Evolutionary conservation across 1,140 invertebrate genomes (phyloP).

Genomic region (Leptinotarsa undecemlineata): DNA sequence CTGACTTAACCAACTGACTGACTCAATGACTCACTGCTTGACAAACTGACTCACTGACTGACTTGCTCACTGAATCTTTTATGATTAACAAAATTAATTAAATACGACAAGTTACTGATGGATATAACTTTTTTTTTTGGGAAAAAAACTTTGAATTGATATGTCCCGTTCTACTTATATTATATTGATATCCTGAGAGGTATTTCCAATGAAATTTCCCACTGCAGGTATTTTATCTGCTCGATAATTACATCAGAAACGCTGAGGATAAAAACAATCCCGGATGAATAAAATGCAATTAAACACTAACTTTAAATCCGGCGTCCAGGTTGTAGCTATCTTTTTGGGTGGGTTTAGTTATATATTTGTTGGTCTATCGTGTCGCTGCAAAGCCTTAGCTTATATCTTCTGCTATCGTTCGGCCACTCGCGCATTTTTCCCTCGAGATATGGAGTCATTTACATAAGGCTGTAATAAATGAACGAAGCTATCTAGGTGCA

Average conservation of each 20-base stretch:
- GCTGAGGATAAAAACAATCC: background rate
- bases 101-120: too few species aligned
- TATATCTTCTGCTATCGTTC: constrained; percentile 38
- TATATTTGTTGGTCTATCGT: constrained; percentile 42
- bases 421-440: constrained; percentile 45
- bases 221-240: background rate
- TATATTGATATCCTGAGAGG: too few species aligned
- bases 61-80: too few species aligned
- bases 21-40: too few species aligned
- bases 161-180: too few species aligned
- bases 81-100: too few species aligned
- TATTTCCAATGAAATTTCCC: too few species aligned
- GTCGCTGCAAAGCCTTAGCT: constrained; percentile 37
- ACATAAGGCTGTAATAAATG: constrained; percentile 50
- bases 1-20: too few species aligned
- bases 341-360: constrained; percentile 32
- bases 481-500: constrained; percentile 47
- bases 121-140: too few species aligned
- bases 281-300: constrained; percentile 3
- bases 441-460: constrained; percentile 43
- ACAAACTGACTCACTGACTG: too few species aligned
- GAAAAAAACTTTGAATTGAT: too few species aligned
- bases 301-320: background rate
- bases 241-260: background rate
- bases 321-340: background rate